Evolutionary conservation across 2,113 vertebrate genomes (phyloP).

Genomic region (Thalassoma bifasciatum): DNA sequence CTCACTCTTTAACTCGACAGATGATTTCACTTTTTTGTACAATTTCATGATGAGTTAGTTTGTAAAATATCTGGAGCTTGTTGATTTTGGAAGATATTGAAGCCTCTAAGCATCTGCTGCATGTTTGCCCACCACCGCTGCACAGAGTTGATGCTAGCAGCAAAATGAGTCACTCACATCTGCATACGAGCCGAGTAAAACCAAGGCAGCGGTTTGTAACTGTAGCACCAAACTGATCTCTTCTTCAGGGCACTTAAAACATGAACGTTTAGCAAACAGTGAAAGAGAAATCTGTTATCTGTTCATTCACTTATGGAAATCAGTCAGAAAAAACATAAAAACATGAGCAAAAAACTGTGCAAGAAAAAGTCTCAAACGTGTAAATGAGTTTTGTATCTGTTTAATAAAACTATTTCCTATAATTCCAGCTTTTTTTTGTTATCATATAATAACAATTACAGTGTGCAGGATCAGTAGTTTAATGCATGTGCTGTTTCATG

Average conservation of each 20-base stretch:
- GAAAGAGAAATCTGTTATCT: background rate
- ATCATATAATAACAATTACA: constrained; percentile 35
- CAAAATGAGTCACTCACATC: constrained; percentile 31
- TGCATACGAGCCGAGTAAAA: constrained; percentile 10
- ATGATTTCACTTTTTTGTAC: no score
- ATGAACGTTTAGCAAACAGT: background rate
- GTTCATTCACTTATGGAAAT: no score
- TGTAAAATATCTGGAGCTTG: background rate
- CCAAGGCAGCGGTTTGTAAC: background rate
- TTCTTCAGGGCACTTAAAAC: constrained; percentile 2
- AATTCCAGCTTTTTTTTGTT: constrained; percentile 27
- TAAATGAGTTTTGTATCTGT: constrained; percentile 41
- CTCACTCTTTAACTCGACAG: background rate
- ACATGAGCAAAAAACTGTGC: background rate
- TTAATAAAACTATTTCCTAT: constrained; percentile 72
- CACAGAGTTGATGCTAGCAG: constrained; percentile 1
- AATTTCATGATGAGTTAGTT: no score
- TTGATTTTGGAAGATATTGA: constrained; percentile 14
- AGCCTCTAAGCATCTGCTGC: background rate
- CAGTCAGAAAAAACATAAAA: background rate
- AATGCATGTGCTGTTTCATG: constrained; percentile 13
- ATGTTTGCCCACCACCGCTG: constrained; percentile 12
- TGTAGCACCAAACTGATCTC: background rate
- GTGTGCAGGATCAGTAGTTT: constrained; percentile 29
- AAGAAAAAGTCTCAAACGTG: background rate